Evolutionary conservation across 2,113 vertebrate genomes (phyloP).

Genomic region (Atrichornis clamosus): DNA sequence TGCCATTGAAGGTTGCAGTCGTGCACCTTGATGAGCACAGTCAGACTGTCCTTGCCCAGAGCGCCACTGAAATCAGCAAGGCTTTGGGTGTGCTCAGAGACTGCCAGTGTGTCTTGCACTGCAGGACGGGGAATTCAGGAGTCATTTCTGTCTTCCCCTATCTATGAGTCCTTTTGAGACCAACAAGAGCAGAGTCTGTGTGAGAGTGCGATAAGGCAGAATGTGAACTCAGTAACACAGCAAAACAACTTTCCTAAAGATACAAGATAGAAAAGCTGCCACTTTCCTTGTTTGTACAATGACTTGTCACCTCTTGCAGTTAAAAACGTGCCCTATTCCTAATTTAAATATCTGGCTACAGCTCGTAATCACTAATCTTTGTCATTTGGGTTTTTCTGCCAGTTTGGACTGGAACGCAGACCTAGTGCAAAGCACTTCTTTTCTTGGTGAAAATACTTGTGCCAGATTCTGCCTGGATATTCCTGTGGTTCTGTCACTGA

Average conservation of each 20-base stretch:
- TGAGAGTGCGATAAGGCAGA: not conserved
- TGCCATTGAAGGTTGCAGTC: slow-evolving; percentile 4
- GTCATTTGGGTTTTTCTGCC: not conserved
- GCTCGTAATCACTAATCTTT: not conserved
- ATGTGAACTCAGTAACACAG: not conserved
- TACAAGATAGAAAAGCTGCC: not conserved
- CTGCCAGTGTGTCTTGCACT: not conserved
- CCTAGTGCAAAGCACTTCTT: not conserved
- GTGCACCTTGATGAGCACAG: not conserved
- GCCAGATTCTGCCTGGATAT: not conserved
- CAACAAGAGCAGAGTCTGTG: not conserved
- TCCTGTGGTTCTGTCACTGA: not conserved
- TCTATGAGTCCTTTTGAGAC: not conserved
- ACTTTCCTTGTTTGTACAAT: not conserved
- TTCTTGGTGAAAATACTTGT: not conserved
- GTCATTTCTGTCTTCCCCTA: not conserved
- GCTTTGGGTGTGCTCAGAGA: not conserved
- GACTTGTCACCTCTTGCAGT: not conserved
- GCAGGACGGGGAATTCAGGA: not conserved
- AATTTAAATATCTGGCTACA: slow-evolving; percentile 7
- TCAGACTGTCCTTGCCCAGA: slow-evolving; percentile 5
- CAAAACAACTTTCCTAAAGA: not conserved
- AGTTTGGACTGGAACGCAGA: not conserved
- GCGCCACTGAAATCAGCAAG: not conserved
- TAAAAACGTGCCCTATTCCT: not conserved